These are phyloP conservation scores for Apantesis nais DNA, from an alignment of 2,888 invertebrate species.

Conservation along the genomic window DNA sequence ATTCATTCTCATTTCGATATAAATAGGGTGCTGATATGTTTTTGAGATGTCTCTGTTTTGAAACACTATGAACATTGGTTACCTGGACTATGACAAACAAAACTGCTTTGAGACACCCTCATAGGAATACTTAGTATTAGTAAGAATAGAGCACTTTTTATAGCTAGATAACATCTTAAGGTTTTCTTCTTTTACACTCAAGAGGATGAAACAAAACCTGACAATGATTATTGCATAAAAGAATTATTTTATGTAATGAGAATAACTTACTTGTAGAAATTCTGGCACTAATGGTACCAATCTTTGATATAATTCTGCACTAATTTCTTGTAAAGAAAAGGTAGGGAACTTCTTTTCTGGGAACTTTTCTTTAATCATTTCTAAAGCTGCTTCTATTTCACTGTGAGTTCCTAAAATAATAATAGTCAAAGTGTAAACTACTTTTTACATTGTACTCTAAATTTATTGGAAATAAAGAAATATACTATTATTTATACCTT, in stretches of 20 bases:
- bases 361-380: slow-evolving; percentile 93
- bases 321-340: slow-evolving; percentile 88
- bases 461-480: not conserved
- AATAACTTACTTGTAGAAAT: slow-evolving; percentile 83
- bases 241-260: not conserved
- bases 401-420: slow-evolving; percentile 87
- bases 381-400: slow-evolving; percentile 93
- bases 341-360: slow-evolving; percentile 92
- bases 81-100: too few relatives aligned
- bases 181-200: not conserved
- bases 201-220: not conserved
- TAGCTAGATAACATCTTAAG: not conserved
- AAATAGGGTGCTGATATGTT: too few relatives aligned
- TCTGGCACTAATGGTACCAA: slow-evolving; percentile 82
- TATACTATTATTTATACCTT: slow-evolving; percentile 82
- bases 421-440: slow-evolving; percentile 7
- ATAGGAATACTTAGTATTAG: too few relatives aligned
- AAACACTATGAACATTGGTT: too few relatives aligned
- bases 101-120: too few relatives aligned
- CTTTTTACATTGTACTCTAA: not conserved
- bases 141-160: not conserved
- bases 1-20: too few relatives aligned
- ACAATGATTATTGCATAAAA: not conserved
- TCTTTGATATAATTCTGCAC: slow-evolving; percentile 82
- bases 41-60: too few relatives aligned